Evolutionary conservation across 2,888 invertebrate genomes (phyloP).

Genomic region (Acleris emargana): DNA sequence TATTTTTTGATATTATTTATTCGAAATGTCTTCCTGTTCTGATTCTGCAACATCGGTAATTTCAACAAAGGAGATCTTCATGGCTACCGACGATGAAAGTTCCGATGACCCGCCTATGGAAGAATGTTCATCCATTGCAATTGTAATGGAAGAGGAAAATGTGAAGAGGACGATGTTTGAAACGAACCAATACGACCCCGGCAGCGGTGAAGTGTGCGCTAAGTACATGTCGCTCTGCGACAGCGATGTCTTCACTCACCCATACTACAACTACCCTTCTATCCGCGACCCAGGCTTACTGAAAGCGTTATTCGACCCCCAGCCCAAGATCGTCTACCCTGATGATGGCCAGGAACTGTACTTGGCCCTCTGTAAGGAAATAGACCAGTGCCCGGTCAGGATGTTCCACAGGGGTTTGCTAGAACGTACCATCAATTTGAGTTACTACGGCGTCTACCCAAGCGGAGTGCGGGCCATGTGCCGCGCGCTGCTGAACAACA

Average conservation of each 20-base stretch:
- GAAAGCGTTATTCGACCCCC: conserved; percentile 55
- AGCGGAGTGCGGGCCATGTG: conserved; percentile 64
- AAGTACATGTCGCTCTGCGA: conserved; percentile 60
- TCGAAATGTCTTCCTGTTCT: background rate
- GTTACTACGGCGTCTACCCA: conserved; percentile 65
- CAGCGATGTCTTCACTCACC: conserved; percentile 61
- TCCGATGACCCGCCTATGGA: conserved; percentile 63
- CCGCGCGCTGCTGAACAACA: conserved; percentile 59
- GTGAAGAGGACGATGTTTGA: conserved; percentile 48
- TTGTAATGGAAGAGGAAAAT: conserved; percentile 48
- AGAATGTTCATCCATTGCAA: conserved; percentile 65
- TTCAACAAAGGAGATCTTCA: conserved; percentile 39
- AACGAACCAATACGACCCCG: conserved; percentile 57
- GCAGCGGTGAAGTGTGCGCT: conserved; percentile 63
- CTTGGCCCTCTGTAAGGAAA: conserved; percentile 60
- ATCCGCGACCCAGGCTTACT: conserved; percentile 67
- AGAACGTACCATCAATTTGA: conserved; percentile 56
- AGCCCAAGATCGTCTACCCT: conserved; percentile 49
- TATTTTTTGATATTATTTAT: background rate
- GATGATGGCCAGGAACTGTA: conserved; percentile 69
- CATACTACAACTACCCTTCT: conserved; percentile 65
- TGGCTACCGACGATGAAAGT: conserved; percentile 47
- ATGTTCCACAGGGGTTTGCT: conserved; percentile 56
- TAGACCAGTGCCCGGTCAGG: conserved; percentile 57
- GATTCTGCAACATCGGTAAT: conserved; percentile 24